phyloP scores from a whole-genome alignment of 2,888 invertebrate genomes.

The Argyresthia goedartella region DNA sequence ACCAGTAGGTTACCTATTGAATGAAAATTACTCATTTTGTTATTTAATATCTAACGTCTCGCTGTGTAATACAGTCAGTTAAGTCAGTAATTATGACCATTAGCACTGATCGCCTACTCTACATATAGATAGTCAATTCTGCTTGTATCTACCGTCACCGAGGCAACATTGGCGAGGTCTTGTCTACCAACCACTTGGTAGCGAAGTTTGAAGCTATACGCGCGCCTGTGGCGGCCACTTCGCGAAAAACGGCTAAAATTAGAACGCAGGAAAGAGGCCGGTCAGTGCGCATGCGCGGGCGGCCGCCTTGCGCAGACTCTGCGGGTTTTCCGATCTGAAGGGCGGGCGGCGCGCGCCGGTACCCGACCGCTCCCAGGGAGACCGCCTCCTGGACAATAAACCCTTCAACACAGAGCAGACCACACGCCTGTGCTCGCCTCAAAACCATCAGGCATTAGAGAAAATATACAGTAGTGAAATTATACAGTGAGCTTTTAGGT shows the following conservation, averaged over 20 bases:
- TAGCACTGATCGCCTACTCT: background rate
- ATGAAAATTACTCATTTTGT: background rate
- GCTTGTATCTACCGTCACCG: background rate
- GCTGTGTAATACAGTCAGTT: background rate
- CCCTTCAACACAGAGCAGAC: slow-evolving; percentile 10
- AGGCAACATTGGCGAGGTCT: background rate
- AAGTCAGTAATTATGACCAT: slow-evolving; percentile 1
- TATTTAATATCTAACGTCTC: slow-evolving; percentile 1
- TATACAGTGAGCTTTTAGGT: background rate
- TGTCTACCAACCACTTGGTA: background rate
- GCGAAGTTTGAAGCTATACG: slow-evolving; percentile 18
- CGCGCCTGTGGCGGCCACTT: slow-evolving; percentile 20
- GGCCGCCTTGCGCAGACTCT: slow-evolving; percentile 6
- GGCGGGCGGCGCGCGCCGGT: slow-evolving; percentile 42
- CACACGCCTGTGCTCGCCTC: slow-evolving; percentile 20
- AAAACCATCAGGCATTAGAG: background rate
- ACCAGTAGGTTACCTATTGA: too few species aligned
- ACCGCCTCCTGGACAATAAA: slow-evolving; percentile 8
- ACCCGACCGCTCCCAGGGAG: slow-evolving; percentile 17
- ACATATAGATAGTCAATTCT: background rate
- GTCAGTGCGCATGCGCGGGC: slow-evolving; percentile 12
- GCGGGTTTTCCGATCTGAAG: slow-evolving; percentile 33
- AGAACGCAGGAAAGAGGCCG: slow-evolving; percentile 28
- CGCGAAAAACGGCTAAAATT: slow-evolving; percentile 41
- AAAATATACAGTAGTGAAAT: background rate